Percentiles rank a stretch among this genome's conserved stretches.
Conservation (phyloP, 2,113 vertebrate genomes). For the Rostratula benghalensis region DNA sequence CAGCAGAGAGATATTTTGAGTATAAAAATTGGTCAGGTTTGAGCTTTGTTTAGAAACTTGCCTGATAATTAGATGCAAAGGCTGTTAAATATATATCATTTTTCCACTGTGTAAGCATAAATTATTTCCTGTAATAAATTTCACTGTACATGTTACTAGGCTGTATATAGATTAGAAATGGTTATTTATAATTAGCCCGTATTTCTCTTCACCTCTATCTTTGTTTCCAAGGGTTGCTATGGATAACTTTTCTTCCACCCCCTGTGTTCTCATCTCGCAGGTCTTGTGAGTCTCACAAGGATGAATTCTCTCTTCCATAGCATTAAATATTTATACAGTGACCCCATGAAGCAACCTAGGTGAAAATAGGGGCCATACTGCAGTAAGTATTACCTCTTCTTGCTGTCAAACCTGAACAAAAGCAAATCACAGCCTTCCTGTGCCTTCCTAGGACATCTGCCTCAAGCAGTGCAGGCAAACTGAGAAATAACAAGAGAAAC, state of each 20-base stretch:
- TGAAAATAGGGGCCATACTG: neutral
- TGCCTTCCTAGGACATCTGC: neutral
- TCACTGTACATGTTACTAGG: conserved; percentile 13
- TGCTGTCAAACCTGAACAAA: neutral
- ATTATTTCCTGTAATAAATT: conserved; percentile 41
- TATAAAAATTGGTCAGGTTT: neutral
- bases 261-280: neutral
- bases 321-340: neutral
- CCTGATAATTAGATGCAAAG: neutral
- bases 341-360: neutral
- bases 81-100: neutral
- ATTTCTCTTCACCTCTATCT: conserved; percentile 52
- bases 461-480: neutral
- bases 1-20: neutral
- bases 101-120: conserved; percentile 34
- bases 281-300: neutral
- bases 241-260: conserved; percentile 25
- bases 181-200: conserved; percentile 47
- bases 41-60: conserved; percentile 10
- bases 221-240: conserved; percentile 56
- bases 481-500: neutral
- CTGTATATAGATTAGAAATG: conserved; percentile 37
- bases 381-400: neutral
- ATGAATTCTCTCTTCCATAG: neutral
- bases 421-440: neutral